A percentile compares a stretch with the other conserved stretches of the same genome.
Evolutionary conservation across 2,797 vertebrate genomes (phyloP).

Genomic region (Lepus oiostolus): DNA sequence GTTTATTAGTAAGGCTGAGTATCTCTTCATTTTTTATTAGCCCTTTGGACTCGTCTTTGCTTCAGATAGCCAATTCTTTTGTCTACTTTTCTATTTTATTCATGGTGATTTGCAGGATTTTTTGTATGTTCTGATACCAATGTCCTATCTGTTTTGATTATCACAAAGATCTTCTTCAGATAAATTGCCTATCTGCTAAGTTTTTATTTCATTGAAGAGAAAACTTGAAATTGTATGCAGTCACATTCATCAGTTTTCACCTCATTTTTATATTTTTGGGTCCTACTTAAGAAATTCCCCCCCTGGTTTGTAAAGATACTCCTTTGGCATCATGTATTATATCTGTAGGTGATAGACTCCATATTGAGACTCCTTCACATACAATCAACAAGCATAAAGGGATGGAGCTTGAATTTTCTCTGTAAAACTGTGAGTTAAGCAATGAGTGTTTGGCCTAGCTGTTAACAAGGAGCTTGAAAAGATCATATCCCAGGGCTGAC

Average conservation of each 20-base stretch:
- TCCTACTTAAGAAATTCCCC: background rate
- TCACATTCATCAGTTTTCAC: background rate
- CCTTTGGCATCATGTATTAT: background rate
- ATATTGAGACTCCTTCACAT: background rate
- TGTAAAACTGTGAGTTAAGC: background rate
- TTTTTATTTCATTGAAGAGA: background rate
- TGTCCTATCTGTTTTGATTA: background rate
- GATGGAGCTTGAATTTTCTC: background rate
- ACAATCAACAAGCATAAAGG: background rate
- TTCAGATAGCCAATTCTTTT: background rate
- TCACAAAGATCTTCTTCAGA: background rate
- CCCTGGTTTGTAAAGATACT: background rate
- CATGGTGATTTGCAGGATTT: background rate
- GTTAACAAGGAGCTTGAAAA: too few species aligned
- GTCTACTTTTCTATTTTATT: conserved; percentile 1
- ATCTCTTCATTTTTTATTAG: background rate
- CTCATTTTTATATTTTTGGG: background rate
- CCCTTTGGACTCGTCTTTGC: background rate
- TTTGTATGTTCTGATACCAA: background rate
- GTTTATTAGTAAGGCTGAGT: background rate
- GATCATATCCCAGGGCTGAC: too few species aligned
- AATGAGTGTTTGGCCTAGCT: too few species aligned
- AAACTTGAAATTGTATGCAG: background rate
- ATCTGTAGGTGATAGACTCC: background rate
- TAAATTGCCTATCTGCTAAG: background rate